A percentile compares a stretch with the other conserved stretches of the same genome.
Evolutionary conservation across 2,797 vertebrate species (phyloP).

Genomic region (Chelidonichthys spinosus): DNA sequence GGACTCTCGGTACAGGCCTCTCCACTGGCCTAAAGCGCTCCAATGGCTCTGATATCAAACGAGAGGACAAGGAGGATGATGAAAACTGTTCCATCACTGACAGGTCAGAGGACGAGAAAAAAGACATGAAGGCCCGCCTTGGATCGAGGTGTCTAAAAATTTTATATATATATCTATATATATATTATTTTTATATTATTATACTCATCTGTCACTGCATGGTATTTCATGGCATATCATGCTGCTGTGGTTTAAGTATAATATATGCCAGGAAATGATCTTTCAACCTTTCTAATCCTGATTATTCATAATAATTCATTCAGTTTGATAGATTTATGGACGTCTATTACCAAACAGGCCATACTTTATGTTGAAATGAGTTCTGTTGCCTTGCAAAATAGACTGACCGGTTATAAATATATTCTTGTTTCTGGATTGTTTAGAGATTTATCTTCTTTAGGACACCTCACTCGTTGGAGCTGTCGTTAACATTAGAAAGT

Average conservation of each 20-base stretch:
- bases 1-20: constrained; percentile 74
- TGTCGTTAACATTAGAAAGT: background rate
- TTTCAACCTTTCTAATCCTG: background rate
- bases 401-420: background rate
- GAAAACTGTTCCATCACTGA: constrained; percentile 90
- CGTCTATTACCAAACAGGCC: background rate
- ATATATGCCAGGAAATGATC: constrained; percentile 1
- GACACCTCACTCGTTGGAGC: background rate
- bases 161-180: background rate
- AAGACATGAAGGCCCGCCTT: constrained; percentile 88
- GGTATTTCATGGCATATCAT: background rate
- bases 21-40: constrained; percentile 80
- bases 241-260: constrained; percentile 11
- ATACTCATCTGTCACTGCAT: constrained; percentile 5
- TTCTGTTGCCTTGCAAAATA: background rate
- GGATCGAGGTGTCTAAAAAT: constrained; percentile 77
- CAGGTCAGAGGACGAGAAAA: constrained; percentile 94
- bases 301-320: background rate
- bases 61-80: constrained; percentile 94
- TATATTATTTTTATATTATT: background rate
- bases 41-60: constrained; percentile 87
- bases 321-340: background rate
- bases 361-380: background rate
- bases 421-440: background rate
- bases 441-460: background rate